Conservation (phyloP, 2,113 vertebrate species). For the Anolis carolinensis region DNA sequence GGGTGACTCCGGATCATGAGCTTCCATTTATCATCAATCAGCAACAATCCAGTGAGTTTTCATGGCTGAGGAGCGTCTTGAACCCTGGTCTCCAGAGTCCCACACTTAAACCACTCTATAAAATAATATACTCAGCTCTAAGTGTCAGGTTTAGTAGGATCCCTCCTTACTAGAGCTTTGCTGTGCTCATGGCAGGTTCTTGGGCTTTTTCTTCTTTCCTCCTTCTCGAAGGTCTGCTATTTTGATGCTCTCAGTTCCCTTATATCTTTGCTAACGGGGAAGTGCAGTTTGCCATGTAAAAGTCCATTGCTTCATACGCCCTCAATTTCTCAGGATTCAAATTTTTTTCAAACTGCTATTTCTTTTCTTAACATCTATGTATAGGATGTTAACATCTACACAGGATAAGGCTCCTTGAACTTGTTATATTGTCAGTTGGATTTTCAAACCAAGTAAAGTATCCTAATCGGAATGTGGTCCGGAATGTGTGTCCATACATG, state of each 20-base stretch:
- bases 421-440: too few relatives aligned
- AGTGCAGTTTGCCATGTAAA: neutral
- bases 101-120: too few relatives aligned
- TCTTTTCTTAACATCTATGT: constrained; percentile 4
- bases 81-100: too few relatives aligned
- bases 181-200: neutral
- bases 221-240: neutral
- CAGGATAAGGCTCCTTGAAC: constrained; percentile 33
- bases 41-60: too few relatives aligned
- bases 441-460: too few relatives aligned
- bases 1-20: too few relatives aligned
- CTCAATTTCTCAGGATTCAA: constrained; percentile 3
- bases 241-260: neutral
- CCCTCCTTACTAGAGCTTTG: too few relatives aligned
- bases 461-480: constrained; percentile 41
- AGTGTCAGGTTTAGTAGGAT: too few relatives aligned
- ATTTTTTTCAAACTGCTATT: constrained; percentile 12
- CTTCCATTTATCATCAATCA: too few relatives aligned
- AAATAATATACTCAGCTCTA: too few relatives aligned
- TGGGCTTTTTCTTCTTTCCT: neutral
- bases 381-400: neutral
- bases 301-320: neutral
- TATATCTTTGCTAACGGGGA: neutral
- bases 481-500: constrained; percentile 53
- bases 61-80: too few relatives aligned